phyloP scores from a whole-genome alignment of 2,113 vertebrate species.

The Dissostichus mawsoni region DNA sequence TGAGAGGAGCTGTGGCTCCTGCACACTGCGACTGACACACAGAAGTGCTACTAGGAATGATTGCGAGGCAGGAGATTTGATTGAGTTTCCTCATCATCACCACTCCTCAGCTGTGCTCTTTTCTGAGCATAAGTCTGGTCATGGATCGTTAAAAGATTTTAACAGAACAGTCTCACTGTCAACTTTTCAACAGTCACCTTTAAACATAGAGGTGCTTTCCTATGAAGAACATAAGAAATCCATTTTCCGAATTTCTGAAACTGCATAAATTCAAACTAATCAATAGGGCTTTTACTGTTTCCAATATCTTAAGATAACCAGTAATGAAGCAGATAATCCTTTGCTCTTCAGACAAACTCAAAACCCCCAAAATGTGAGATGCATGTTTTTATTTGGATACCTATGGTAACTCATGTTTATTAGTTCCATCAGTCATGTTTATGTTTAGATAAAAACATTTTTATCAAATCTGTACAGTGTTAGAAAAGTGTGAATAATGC shows the following conservation, averaged over 20 bases:
- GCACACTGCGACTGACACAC: conserved; percentile 37
- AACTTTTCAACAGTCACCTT: neutral
- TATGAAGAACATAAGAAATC: neutral
- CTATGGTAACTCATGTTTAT: neutral
- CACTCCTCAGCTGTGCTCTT: conserved; percentile 32
- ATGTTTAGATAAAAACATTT: too few species aligned
- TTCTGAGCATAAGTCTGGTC: neutral
- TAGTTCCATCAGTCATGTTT: neutral
- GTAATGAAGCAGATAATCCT: neutral
- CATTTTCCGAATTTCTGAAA: neutral
- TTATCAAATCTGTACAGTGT: neutral
- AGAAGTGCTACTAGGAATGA: conserved; percentile 51
- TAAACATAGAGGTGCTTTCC: neutral
- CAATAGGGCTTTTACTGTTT: neutral
- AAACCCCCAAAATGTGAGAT: neutral
- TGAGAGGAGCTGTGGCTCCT: conserved; percentile 27
- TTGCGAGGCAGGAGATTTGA: conserved; percentile 45
- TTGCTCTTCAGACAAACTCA: neutral
- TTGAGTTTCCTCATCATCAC: conserved; percentile 39
- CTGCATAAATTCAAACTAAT: neutral
- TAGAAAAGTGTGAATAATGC: neutral
- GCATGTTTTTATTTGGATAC: neutral
- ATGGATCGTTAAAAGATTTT: neutral
- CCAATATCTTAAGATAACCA: neutral
- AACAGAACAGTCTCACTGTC: neutral